Conservation (phyloP, 2,113 vertebrate genomes). For the Crotalus tigris region DNA sequence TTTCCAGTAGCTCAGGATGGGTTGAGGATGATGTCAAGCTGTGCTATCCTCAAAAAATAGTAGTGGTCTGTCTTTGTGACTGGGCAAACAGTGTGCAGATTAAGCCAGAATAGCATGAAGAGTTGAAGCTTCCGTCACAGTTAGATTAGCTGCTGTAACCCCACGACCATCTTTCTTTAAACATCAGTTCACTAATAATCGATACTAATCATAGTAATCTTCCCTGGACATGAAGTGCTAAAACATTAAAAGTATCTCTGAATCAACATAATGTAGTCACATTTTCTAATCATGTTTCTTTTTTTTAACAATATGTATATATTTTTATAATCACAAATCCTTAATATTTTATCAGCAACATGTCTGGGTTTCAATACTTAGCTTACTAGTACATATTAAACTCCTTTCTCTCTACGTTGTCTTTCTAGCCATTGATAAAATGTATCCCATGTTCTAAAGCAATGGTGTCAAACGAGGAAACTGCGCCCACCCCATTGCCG, state of each 20-base stretch:
- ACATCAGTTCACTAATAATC: constrained; percentile 65
- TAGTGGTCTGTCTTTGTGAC: neutral
- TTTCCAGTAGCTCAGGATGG: neutral
- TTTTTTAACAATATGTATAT: neutral
- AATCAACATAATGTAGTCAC: constrained; percentile 64
- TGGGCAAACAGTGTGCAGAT: neutral
- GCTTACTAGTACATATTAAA: too few relatives aligned
- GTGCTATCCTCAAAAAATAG: neutral
- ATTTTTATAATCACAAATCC: too few relatives aligned
- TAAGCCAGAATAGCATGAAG: neutral
- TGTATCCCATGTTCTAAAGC: too few relatives aligned
- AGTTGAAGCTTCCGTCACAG: constrained; percentile 57
- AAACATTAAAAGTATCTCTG: constrained; percentile 59
- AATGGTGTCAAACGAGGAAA: too few relatives aligned
- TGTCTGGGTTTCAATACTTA: too few relatives aligned
- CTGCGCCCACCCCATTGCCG: too few relatives aligned
- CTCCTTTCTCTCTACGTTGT: too few relatives aligned
- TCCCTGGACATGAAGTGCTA: constrained; percentile 49
- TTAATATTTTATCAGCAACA: too few relatives aligned
- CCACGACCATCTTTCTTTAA: constrained; percentile 61
- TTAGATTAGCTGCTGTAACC: constrained; percentile 61
- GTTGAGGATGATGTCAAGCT: neutral
- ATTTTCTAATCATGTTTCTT: constrained; percentile 67
- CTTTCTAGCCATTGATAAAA: too few relatives aligned
- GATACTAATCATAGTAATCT: constrained; percentile 62